Evolutionary conservation across 2,797 vertebrate species (phyloP).

Genomic region (Emydoidea blandingii): DNA sequence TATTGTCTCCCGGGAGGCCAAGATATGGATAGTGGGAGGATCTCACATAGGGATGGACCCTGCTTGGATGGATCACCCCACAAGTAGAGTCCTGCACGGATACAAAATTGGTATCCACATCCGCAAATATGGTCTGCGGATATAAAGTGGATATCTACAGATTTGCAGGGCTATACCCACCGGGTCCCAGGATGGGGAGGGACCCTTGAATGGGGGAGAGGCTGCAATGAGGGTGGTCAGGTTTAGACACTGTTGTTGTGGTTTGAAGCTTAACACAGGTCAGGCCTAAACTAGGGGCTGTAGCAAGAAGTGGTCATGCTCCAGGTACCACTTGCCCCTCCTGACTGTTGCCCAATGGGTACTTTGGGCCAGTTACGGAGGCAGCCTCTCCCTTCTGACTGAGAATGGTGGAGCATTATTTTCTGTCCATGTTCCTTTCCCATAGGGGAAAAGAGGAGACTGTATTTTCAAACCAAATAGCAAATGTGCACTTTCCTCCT

Average conservation of each 20-base stretch:
- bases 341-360: background rate
- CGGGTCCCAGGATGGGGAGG: background rate
- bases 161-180: no score
- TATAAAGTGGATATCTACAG: no score
- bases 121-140: rapidly evolving
- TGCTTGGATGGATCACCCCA: background rate
- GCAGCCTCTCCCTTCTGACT: background rate
- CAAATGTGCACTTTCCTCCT: background rate
- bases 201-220: background rate
- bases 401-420: background rate
- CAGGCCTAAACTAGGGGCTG: background rate
- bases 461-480: background rate
- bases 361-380: background rate
- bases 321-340: background rate
- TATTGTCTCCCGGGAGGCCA: no score
- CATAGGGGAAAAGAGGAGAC: background rate
- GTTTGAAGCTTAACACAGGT: background rate
- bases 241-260: background rate
- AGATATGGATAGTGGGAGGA: background rate
- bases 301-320: background rate
- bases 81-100: no score
- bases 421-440: background rate
- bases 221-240: background rate
- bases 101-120: no score
- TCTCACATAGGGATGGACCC: background rate